Conservation (phyloP, 1,140 invertebrate species). For the Harpegnathos saltator region DNA sequence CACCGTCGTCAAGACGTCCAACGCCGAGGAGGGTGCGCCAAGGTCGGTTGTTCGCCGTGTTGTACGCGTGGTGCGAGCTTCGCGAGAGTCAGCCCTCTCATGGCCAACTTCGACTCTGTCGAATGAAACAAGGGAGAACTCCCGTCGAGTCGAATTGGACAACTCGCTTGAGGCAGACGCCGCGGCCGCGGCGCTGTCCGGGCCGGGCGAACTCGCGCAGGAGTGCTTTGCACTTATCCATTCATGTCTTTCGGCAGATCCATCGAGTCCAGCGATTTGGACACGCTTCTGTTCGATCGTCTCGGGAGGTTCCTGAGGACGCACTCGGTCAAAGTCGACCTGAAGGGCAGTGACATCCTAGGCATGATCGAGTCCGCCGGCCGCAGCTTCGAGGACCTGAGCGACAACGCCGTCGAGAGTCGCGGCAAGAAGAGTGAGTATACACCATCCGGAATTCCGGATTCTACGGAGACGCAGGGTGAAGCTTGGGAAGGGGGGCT, state of each 20-base stretch:
- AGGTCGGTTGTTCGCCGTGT: slow-evolving; percentile 84
- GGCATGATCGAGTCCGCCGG: slow-evolving; percentile 92
- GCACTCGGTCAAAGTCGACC: slow-evolving; percentile 93
- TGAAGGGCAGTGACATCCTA: slow-evolving; percentile 93
- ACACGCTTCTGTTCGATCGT: slow-evolving; percentile 89
- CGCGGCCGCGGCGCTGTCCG: no score
- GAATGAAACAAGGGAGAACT: no score
- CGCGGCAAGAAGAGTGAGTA: slow-evolving; percentile 91
- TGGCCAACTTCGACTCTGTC: no score
- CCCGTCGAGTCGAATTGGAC: no score
- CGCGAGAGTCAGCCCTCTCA: neutral
- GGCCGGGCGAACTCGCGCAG: no score
- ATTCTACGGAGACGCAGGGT: neutral
- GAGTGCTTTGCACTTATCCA: neutral
- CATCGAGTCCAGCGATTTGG: slow-evolving; percentile 87
- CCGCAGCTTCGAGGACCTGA: slow-evolving; percentile 90
- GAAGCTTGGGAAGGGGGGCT: no score
- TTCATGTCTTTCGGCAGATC: slow-evolving; percentile 75
- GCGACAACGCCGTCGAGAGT: slow-evolving; percentile 89
- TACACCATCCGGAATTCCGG: neutral
- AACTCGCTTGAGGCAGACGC: neutral
- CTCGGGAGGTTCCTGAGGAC: slow-evolving; percentile 91
- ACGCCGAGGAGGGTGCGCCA: slow-evolving; percentile 90
- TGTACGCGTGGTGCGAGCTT: neutral
- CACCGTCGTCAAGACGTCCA: slow-evolving; percentile 91